phyloP scores from a whole-genome alignment of 2,888 invertebrate species.

The Acleris literana region DNA sequence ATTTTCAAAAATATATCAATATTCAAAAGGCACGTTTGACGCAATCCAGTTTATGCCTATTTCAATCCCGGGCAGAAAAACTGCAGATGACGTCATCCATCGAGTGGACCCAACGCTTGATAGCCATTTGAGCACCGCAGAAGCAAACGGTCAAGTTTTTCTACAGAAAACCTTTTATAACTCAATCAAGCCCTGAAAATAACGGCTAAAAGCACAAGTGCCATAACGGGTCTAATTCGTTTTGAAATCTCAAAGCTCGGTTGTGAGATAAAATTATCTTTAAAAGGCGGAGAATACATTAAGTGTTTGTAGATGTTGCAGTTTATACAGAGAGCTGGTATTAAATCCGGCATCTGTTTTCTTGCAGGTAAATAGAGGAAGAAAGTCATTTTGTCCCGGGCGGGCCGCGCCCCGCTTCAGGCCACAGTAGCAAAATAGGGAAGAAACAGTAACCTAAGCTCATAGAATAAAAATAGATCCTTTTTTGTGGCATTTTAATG shows the following conservation, averaged over 20 bases:
- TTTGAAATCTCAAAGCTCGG: not conserved
- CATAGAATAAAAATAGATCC: not conserved
- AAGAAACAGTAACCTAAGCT: slow-evolving; percentile 16
- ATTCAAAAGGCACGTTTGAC: slow-evolving; percentile 7
- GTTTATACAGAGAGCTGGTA: not conserved
- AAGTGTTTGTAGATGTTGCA: slow-evolving; percentile 19
- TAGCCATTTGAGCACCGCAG: slow-evolving; percentile 17
- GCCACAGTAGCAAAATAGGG: not conserved
- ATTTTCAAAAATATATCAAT: not conserved
- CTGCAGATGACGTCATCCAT: slow-evolving; percentile 9
- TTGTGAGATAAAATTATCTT: slow-evolving; percentile 5
- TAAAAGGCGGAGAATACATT: not conserved
- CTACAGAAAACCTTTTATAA: slow-evolving; percentile 16
- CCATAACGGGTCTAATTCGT: no score
- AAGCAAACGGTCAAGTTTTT: slow-evolving; percentile 23
- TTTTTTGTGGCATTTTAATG: no score
- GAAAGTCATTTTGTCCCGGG: slow-evolving; percentile 19
- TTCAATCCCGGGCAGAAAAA: slow-evolving; percentile 14
- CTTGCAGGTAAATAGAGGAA: slow-evolving; percentile 29
- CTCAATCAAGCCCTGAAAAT: slow-evolving; percentile 10
- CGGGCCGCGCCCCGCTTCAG: slow-evolving; percentile 1
- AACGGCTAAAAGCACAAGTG: not conserved
- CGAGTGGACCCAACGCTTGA: not conserved
- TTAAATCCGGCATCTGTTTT: slow-evolving; percentile 10
- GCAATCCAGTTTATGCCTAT: slow-evolving; percentile 11